phyloP scores from a whole-genome alignment of 2,888 invertebrate species.

The Osedax frankpressi region DNA sequence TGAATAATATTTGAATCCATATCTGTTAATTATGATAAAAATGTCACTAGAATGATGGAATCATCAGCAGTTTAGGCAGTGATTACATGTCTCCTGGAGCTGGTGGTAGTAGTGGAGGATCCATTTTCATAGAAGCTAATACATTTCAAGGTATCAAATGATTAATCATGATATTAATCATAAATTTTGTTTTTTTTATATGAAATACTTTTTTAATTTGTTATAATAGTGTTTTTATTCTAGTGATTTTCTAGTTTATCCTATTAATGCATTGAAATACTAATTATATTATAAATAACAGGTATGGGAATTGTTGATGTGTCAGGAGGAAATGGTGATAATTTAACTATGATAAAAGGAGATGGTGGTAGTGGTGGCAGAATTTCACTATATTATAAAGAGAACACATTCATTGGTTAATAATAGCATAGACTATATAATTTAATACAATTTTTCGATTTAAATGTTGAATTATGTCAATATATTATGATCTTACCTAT shows the following conservation, averaged over 20 bases:
- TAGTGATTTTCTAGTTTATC: too few relatives aligned
- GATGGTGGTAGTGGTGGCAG: slow-evolving; percentile 35
- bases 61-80: neutral
- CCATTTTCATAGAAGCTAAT: slow-evolving; percentile 29
- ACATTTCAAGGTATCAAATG: slow-evolving; percentile 32
- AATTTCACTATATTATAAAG: slow-evolving; percentile 30
- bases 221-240: too few relatives aligned
- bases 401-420: slow-evolving; percentile 33
- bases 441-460: too few relatives aligned
- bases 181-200: too few relatives aligned
- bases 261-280: too few relatives aligned
- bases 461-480: too few relatives aligned
- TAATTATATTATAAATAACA: too few relatives aligned
- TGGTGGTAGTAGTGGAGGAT: slow-evolving; percentile 35
- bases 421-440: too few relatives aligned
- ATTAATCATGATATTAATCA: too few relatives aligned
- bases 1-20: too few relatives aligned
- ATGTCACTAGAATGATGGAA: neutral
- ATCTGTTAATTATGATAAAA: neutral
- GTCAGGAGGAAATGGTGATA: slow-evolving; percentile 31
- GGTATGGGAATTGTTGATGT: slow-evolving; percentile 28
- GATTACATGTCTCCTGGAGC: slow-evolving; percentile 27
- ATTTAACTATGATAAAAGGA: slow-evolving; percentile 24
- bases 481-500: too few relatives aligned
- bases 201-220: too few relatives aligned